Base-by-base conservation (phyloP, 2,113 vertebrate species). In the Telmatochromis sp. region DNA sequence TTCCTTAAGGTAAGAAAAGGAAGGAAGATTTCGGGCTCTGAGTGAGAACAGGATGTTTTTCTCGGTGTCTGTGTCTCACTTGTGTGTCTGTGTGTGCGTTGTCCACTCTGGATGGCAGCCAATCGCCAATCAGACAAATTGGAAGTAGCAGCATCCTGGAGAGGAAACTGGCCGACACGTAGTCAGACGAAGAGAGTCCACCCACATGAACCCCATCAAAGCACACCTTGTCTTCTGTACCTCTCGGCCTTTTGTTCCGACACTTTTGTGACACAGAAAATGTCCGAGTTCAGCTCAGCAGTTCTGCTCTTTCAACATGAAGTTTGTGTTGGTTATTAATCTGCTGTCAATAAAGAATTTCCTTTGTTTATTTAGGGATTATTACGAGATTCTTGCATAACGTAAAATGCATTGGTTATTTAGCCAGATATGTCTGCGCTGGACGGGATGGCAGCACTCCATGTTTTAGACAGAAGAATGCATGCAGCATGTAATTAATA, bases 1-100 rank as follows among this genome's bases (percentile, higher is more conserved):
- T 58, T 49, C 83, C 70, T 88, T 37, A 33, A 87, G 89, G 91
- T 87, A 23, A 10, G 57, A 54, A 49, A 6, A 83, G 88, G 89
- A 89, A 91, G 92, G 93, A 93, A 87, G 91, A 89, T 87, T 49
- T 86, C 35, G 63, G 75, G 26, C 88, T 81, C 5, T 6, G 53
- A 85, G 92, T 88, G 88, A 92, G 93, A 89, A 89, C 93, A 94
- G 92, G 91, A 93, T 93, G 92, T 95, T 93, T 93, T 90, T 92
- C 84, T 84, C 68, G 8, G 45, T 88, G 84, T 93, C 55, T 92
- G 84, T 92, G 60, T 89, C 14, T 73, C 33, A 63, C 73, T 54
- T 83, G 54, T 65, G 68, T 86, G 80, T 57, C 68, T 47, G 85
- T 75, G 86, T 81, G 80, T 49, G 68, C 11, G 45, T 63, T 79